Evolutionary conservation across 37 sponge, comb jelly and placozoan species (phyloP).

Genomic region (Cladorhizidae sp.): DNA sequence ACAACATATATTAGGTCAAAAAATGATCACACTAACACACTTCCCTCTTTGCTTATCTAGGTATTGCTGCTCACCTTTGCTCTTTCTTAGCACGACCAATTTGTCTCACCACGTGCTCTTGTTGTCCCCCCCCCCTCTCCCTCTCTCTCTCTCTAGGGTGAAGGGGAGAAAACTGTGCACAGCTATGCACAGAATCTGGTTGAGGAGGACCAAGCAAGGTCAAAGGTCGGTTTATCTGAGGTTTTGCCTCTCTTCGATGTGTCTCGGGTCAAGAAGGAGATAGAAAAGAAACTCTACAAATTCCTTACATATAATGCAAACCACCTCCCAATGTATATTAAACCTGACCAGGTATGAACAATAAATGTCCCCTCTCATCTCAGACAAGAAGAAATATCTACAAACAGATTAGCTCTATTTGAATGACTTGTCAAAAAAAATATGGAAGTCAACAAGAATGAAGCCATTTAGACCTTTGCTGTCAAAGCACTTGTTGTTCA

Average conservation of each 20-base stretch:
- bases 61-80: no score
- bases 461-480: no score
- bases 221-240: neutral
- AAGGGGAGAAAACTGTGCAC: neutral
- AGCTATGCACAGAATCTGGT: neutral
- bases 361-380: neutral
- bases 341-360: slow-evolving; percentile 50
- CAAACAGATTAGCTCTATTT: no score
- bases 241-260: slow-evolving; percentile 13
- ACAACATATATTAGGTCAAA: no score
- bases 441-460: no score
- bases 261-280: slow-evolving; percentile 24
- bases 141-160: neutral
- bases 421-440: no score
- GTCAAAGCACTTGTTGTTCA: no score
- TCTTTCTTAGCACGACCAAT: no score
- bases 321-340: slow-evolving; percentile 92
- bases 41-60: no score
- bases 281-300: slow-evolving; percentile 46
- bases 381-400: neutral
- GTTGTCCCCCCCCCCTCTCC: neutral
- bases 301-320: slow-evolving; percentile 86
- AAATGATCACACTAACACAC: no score
- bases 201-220: neutral
- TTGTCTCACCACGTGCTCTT: no score